Conservation (phyloP, 2,797 vertebrate genomes). For the Naso thynnoides region DNA sequence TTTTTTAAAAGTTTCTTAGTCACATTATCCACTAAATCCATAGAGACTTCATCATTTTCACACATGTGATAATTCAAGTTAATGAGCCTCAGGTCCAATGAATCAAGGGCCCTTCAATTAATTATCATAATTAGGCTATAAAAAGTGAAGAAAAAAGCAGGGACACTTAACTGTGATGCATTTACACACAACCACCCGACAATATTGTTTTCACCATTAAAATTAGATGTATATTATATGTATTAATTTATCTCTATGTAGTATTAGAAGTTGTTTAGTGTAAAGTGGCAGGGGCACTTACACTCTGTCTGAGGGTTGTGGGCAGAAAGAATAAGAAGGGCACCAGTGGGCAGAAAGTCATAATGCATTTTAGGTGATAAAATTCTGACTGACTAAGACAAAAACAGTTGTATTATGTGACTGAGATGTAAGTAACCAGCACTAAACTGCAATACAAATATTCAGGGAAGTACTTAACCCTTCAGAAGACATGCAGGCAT, state of each 20-base stretch:
- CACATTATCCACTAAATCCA: background rate
- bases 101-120: constrained; percentile 1
- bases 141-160: background rate
- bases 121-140: constrained; percentile 11
- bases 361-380: background rate
- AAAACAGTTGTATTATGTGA: too few relatives aligned
- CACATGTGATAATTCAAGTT: background rate
- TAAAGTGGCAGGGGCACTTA: background rate
- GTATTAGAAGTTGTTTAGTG: background rate
- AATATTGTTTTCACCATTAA: too few relatives aligned
- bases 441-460: too few relatives aligned
- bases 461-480: too few relatives aligned
- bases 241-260: too few relatives aligned
- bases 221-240: too few relatives aligned
- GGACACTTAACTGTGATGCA: background rate
- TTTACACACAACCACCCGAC: background rate
- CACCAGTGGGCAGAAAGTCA: background rate
- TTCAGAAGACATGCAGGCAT: too few relatives aligned
- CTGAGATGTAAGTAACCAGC: too few relatives aligned
- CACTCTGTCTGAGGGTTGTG: too few relatives aligned
- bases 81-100: constrained; percentile 7
- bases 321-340: background rate
- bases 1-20: background rate
- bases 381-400: background rate
- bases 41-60: background rate